phyloP scores from a whole-genome alignment of 1,140 invertebrate species.

The Trichoplusia ni region DNA sequence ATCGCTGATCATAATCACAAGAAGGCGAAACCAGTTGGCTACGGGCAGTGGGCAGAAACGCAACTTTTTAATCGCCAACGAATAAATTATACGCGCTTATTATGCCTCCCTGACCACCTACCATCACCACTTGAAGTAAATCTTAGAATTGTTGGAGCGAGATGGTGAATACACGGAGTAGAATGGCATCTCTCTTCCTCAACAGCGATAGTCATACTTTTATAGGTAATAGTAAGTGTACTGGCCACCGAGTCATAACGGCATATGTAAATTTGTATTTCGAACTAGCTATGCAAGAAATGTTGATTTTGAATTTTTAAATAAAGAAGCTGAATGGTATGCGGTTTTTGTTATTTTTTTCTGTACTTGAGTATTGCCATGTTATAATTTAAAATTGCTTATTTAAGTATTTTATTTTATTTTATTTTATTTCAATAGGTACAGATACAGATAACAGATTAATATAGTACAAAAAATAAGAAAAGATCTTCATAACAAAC shows the following conservation, averaged over 20 bases:
- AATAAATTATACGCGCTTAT: conserved; percentile 12
- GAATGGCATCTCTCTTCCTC: too few species aligned
- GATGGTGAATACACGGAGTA: too few species aligned
- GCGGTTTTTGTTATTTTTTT: not conserved
- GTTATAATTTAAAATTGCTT: not conserved
- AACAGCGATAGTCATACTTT: too few species aligned
- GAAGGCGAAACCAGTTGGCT: conserved; percentile 32
- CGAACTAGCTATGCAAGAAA: not conserved
- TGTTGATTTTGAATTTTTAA: conserved; percentile 17
- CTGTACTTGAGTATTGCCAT: not conserved
- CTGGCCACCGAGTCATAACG: not conserved
- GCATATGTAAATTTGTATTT: conserved; percentile 1
- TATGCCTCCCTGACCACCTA: conserved; percentile 12
- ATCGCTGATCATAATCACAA: conserved; percentile 25
- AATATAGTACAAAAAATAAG: too few species aligned
- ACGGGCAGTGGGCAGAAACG: conserved; percentile 25
- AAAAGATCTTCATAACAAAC: too few species aligned
- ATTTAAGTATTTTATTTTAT: too few species aligned
- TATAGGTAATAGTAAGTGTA: too few species aligned
- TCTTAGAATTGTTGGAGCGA: too few species aligned
- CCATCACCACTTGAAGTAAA: too few species aligned
- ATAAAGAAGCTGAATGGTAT: conserved; percentile 3
- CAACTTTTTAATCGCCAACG: conserved; percentile 20
- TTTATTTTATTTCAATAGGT: too few species aligned
- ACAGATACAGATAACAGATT: too few species aligned